Evolutionary conservation across 2,888 invertebrate genomes (phyloP).

Genomic region (Lobophora halterata): DNA sequence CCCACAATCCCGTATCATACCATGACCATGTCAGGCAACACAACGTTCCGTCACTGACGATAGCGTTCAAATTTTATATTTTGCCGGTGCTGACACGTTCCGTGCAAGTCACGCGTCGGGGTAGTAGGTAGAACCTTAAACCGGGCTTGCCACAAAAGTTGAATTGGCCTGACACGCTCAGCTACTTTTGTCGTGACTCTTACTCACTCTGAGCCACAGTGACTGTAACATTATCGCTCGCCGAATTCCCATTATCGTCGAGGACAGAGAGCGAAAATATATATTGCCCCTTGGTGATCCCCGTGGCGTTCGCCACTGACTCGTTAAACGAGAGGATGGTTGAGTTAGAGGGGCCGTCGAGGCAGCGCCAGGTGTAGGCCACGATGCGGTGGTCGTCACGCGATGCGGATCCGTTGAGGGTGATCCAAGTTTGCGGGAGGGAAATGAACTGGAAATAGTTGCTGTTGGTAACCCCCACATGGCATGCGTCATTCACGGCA

Average conservation of each 20-base stretch:
- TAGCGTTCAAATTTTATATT: too few relatives aligned
- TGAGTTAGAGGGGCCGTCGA: slow-evolving; percentile 84
- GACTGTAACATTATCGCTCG: slow-evolving; percentile 85
- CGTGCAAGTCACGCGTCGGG: too few relatives aligned
- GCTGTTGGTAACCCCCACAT: slow-evolving; percentile 11
- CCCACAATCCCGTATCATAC: too few relatives aligned
- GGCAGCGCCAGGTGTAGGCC: slow-evolving; percentile 91
- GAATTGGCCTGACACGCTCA: not conserved
- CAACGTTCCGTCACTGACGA: too few relatives aligned
- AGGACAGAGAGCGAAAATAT: slow-evolving; percentile 89
- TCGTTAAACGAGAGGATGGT: slow-evolving; percentile 77
- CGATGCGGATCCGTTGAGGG: slow-evolving; percentile 90
- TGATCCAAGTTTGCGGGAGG: slow-evolving; percentile 90
- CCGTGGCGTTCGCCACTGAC: slow-evolving; percentile 88
- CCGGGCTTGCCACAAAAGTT: too few relatives aligned
- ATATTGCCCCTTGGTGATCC: slow-evolving; percentile 91
- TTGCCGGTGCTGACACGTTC: too few relatives aligned
- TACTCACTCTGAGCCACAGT: slow-evolving; percentile 92
- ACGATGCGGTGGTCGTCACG: slow-evolving; percentile 92
- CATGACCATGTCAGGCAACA: too few relatives aligned
- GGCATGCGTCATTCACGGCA: too few relatives aligned
- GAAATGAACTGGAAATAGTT: slow-evolving; percentile 83
- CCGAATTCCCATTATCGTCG: slow-evolving; percentile 92
- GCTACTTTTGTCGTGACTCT: not conserved
- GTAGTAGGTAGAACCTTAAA: too few relatives aligned